These are phyloP conservation scores for Eidolon dupreanum DNA, from an alignment of 2,797 vertebrate genomes.

Conservation along the genomic window DNA sequence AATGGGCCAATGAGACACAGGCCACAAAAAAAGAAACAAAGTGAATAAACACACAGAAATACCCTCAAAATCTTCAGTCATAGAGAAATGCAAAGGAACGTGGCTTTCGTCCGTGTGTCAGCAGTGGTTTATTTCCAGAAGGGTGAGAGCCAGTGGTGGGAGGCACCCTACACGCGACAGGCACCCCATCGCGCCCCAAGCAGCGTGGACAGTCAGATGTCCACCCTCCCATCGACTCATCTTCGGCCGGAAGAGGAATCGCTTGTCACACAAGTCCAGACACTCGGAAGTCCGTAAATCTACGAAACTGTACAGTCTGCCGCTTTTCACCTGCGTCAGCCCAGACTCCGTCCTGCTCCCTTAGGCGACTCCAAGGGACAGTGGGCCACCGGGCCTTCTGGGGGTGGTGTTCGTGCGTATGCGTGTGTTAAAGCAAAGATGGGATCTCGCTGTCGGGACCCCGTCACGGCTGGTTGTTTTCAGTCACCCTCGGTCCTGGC, in stretches of 20 bases:
- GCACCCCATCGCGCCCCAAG: neutral
- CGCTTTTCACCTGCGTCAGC: neutral
- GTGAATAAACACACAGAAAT: neutral
- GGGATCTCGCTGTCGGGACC: rapidly evolving
- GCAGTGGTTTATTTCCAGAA: neutral
- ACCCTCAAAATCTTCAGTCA: rapidly evolving
- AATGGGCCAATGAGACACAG: neutral
- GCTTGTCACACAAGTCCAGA: neutral
- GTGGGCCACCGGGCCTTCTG: rapidly evolving
- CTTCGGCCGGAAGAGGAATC: neutral
- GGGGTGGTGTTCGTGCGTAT: rapidly evolving
- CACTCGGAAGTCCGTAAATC: rapidly evolving
- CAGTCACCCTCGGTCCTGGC: neutral
- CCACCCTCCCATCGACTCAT: rapidly evolving
- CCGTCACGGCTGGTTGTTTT: neutral
- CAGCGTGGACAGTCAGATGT: rapidly evolving
- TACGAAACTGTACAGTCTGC: neutral
- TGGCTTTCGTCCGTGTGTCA: neutral
- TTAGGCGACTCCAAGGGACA: neutral
- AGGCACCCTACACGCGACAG: no score
- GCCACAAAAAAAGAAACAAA: neutral
- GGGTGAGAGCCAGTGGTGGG: rapidly evolving
- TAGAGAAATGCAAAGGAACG: neutral
- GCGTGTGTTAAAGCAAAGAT: neutral
- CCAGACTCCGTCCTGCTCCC: neutral